Evolutionary conservation across 1,140 invertebrate species (phyloP), one percentile per base, ranked within the genome.

Genomic region (Drosophila varians): DNA sequence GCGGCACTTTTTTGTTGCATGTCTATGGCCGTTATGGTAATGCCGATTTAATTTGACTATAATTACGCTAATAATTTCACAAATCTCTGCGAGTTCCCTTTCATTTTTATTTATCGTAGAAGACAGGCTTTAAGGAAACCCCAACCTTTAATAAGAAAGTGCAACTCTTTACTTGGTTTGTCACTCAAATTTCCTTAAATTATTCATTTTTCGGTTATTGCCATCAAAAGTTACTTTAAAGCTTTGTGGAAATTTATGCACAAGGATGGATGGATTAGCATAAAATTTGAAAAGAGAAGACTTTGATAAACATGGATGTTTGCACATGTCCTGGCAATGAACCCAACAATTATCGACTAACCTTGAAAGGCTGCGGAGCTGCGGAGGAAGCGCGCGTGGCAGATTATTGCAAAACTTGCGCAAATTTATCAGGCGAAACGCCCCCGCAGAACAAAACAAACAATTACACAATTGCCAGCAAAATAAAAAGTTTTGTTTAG

Each of bases 31-130:
- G 47, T 54, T 28, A 31, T 76, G 68, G 60, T 61, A 79, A 76
- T 72, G 25, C 19, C 75, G 54, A 45, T 73, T 86, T 60, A 31
- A 43, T 58, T 58, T 51, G 47, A 34, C 46, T 58, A 45, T 60
- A 57, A 71, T 70, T 69, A 48, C 52, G 14, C 31, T 69, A 45
- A 58, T 46, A 58, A 60, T 71, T 70, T 58, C 16, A 18, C 21
- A 43, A 70, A 60, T 45, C 23, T 42, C 6, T 31, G 28, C 28
- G 9, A 31, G 9, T 31, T 34, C n/a, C n/a, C n/a, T n/a, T n/a
- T n/a, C n/a, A n/a, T n/a, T n/a, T n/a, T n/a, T n/a, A n/a, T n/a
- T n/a, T n/a, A n/a, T n/a, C n/a, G n/a, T n/a, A n/a, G n/a, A n/a
- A n/a, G n/a, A n/a, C n/a, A n/a, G n/a, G n/a, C n/a, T n/a, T n/a